Evolutionary conservation across 2,888 invertebrate species (phyloP).

Genomic region (Drosophila koepferae): DNA sequence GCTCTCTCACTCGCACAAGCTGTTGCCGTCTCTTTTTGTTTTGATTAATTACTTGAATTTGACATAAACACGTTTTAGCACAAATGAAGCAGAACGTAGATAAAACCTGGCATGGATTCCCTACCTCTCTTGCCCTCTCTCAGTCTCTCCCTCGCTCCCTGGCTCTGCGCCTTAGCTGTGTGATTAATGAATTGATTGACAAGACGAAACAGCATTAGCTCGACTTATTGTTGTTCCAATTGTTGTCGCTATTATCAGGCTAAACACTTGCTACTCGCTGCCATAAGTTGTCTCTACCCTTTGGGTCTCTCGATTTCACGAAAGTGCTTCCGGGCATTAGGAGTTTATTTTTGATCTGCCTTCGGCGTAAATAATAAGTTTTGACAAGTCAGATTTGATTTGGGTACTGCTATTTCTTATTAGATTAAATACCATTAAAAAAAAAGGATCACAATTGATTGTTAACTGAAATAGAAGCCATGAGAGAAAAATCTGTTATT

Average conservation of each 20-base stretch:
- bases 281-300: not conserved
- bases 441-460: slow-evolving; percentile 3
- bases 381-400: slow-evolving; percentile 11
- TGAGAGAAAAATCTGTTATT: not conserved
- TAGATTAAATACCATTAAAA: not conserved
- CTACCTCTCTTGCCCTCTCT: not conserved
- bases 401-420: not conserved
- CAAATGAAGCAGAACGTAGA: slow-evolving; percentile 73
- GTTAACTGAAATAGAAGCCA: not conserved
- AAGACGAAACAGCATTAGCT: slow-evolving; percentile 33
- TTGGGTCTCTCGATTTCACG: not conserved
- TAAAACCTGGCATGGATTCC: slow-evolving; percentile 28
- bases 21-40: slow-evolving; percentile 27
- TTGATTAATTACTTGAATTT: slow-evolving; percentile 71
- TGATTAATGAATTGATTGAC: slow-evolving; percentile 72
- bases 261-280: slow-evolving; percentile 55
- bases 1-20: not conserved
- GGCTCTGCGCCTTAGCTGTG: not conserved
- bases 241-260: slow-evolving; percentile 45
- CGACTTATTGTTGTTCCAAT: slow-evolving; percentile 27
- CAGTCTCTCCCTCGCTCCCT: not conserved
- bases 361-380: slow-evolving; percentile 2
- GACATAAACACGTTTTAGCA: slow-evolving; percentile 73
- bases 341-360: slow-evolving; percentile 15
- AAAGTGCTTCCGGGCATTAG: slow-evolving; percentile 63